Base-by-base conservation (phyloP, 2,113 vertebrate genomes). In the Thermophis baileyi region DNA sequence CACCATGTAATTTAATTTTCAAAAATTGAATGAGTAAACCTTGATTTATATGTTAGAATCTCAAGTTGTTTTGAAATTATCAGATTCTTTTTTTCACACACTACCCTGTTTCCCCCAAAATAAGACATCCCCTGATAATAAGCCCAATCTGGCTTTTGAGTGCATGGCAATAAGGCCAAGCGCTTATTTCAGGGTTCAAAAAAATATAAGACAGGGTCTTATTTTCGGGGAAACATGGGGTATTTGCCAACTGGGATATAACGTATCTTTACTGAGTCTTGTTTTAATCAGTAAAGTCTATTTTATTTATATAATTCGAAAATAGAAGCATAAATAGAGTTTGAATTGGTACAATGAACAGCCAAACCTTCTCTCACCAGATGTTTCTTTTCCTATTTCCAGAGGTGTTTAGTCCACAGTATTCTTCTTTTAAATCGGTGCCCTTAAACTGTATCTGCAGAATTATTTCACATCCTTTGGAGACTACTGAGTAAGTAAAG, bases 331-430 rank as follows among this genome's bases (percentile, higher is more conserved):
- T 93, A 94, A 92, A 86, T 89, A 35, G 24, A 30, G 40, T 88
- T 94, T 96, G 95, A 97, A 96, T 91, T 53, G 0, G 89, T 91
- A 92, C 91, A 95, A 51, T 94, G 94, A 95, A 94, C 89, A 92
- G 85, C 93, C 94, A 94, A 87, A 63, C 40, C 57, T 50, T 96
- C 93, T 94, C 18, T 87, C 86, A 88, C 90, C 87, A 93, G 92
- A 54, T 50, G 94, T 93, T 96, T 97, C 95, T 94, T 94, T 95
- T 96, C 92, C 94, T 92, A 40, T 93, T 69, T 69, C 93, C 95
- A 95, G 69, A 0, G 20, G 94, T 69, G 93, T 96, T 96, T 95
- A 91, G 85, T 94, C 94, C 93, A 47, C 93, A 91, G 92, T 94
- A 9, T 93, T 88, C 40, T n/a, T 57, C 3, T 51, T 51, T 88